These are phyloP conservation scores for Platyura marginata DNA, from an alignment of 1,140 invertebrate species.

Conservation along the genomic window DNA sequence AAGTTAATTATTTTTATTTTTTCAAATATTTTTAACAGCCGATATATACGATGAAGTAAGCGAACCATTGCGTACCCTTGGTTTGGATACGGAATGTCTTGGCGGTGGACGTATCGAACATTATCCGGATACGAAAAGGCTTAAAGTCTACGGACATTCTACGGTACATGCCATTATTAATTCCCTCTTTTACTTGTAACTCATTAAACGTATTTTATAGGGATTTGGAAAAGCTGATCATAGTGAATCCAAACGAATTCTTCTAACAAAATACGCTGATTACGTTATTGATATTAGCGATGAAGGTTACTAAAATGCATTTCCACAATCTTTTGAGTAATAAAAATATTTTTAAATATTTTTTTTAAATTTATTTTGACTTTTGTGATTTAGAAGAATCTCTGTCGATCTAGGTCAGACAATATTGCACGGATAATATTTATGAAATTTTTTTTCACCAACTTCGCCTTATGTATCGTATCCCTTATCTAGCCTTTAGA, in stretches of 20 bases:
- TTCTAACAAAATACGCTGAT: constrained; percentile 13
- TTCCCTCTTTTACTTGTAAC: too few relatives aligned
- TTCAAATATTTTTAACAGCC: constrained; percentile 24
- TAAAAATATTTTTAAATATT: too few relatives aligned
- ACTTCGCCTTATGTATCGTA: too few relatives aligned
- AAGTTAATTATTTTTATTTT: too few relatives aligned
- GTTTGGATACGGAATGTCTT: constrained; percentile 42
- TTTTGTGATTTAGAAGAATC: too few relatives aligned
- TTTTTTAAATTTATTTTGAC: too few relatives aligned
- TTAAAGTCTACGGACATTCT: constrained; percentile 61
- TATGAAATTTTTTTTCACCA: too few relatives aligned
- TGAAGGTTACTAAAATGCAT: constrained; percentile 21
- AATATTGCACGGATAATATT: too few relatives aligned
- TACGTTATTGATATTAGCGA: constrained; percentile 21
- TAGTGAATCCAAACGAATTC: constrained; percentile 11
- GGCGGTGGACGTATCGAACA: constrained; percentile 65
- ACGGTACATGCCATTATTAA: constrained; percentile 37
- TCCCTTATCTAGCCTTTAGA: too few relatives aligned
- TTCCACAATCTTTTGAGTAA: too few relatives aligned
- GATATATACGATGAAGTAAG: constrained; percentile 43
- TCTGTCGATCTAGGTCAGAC: too few relatives aligned
- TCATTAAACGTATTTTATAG: too few relatives aligned
- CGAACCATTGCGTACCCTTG: constrained; percentile 13
- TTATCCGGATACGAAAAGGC: constrained; percentile 35
- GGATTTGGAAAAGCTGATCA: constrained; percentile 23